Conservation (phyloP, 2,888 invertebrate species). For the Nephrocerus scutellatus region DNA sequence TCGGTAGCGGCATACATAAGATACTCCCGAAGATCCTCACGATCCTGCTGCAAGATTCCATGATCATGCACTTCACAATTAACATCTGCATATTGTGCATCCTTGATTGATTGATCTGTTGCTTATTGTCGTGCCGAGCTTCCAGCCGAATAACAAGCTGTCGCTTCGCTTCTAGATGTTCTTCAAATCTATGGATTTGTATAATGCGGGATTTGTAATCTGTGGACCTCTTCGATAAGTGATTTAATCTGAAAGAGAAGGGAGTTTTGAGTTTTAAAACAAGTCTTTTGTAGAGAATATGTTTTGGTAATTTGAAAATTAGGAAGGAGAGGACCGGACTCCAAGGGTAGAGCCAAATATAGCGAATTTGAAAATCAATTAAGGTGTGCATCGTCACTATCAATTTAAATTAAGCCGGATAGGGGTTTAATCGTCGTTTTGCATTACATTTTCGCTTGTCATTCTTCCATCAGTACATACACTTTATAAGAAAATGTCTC, state of each 20-base stretch:
- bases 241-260: conserved; percentile 72
- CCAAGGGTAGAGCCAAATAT: no score
- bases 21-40: conserved; percentile 1
- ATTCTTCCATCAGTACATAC: no score
- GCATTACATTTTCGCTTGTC: no score
- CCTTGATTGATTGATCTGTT: conserved; percentile 46
- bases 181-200: conserved; percentile 82
- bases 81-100: conserved; percentile 6
- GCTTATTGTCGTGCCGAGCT: conserved; percentile 73
- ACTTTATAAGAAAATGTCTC: no score
- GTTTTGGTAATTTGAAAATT: no score
- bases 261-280: background rate
- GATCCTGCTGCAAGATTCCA: background rate
- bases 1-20: conserved; percentile 8
- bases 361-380: no score
- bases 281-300: background rate
- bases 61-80: background rate
- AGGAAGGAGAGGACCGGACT: no score
- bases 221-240: conserved; percentile 86
- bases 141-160: conserved; percentile 80
- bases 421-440: no score
- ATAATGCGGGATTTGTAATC: conserved; percentile 76
- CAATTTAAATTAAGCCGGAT: no score
- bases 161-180: conserved; percentile 79
- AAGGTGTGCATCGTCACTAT: no score